Conservation (phyloP, 92 coral and sea anemone genomes). For the Heteractis magnifica region DNA sequence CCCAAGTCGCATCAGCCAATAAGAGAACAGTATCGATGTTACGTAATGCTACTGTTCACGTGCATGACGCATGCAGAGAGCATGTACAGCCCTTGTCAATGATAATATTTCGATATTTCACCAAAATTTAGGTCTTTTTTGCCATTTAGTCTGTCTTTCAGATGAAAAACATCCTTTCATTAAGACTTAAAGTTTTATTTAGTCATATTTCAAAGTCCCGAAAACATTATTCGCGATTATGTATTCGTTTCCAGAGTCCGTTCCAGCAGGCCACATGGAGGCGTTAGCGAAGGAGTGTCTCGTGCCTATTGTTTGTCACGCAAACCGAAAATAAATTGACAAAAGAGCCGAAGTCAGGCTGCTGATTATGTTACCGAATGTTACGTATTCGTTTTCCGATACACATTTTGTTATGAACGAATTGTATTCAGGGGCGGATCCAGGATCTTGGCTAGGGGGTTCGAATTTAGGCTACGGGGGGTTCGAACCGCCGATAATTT, state of each 20-base stretch:
- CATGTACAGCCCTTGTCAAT: slow-evolving; percentile 20
- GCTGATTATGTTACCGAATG: too few species aligned
- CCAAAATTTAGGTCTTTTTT: background rate
- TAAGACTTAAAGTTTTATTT: background rate
- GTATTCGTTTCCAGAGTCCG: too few species aligned
- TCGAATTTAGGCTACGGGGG: too few species aligned
- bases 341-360: too few species aligned
- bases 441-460: too few species aligned
- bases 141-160: background rate
- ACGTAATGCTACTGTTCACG: slow-evolving; percentile 50
- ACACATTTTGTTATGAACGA: too few species aligned
- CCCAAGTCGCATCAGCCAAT: background rate
- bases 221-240: background rate
- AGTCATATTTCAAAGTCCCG: background rate
- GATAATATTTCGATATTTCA: background rate
- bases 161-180: background rate
- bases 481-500: too few species aligned
- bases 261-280: background rate
- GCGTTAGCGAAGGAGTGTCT: slow-evolving; percentile 38
- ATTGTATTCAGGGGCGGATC: too few species aligned
- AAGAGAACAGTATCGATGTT: slow-evolving; percentile 1
- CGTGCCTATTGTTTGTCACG: slow-evolving; percentile 4
- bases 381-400: too few species aligned
- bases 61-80: slow-evolving; percentile 46
- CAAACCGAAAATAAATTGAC: background rate